phyloP scores from a whole-genome alignment of 2,113 vertebrate species.

The Engystomops pustulosus region DNA sequence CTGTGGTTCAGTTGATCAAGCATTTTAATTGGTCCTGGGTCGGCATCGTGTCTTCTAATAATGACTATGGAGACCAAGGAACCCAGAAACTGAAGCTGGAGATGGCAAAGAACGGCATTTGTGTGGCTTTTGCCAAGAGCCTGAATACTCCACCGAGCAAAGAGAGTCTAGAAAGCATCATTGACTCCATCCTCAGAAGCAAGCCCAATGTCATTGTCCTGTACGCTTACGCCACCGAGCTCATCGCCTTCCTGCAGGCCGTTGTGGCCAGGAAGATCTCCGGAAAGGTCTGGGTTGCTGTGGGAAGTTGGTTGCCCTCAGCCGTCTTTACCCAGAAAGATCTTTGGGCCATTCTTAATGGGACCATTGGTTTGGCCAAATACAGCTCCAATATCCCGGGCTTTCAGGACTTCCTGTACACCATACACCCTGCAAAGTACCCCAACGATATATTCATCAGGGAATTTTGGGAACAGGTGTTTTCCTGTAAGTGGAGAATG shows the following conservation, averaged over 20 bases:
- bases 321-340: slow-evolving; percentile 46
- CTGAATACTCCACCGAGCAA: slow-evolving; percentile 14
- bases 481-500: slow-evolving; percentile 33
- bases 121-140: slow-evolving; percentile 50
- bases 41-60: slow-evolving; percentile 36
- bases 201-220: slow-evolving; percentile 41
- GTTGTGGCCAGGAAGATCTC: neutral
- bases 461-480: slow-evolving; percentile 46
- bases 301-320: slow-evolving; percentile 43
- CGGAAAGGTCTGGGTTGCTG: slow-evolving; percentile 44
- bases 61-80: slow-evolving; percentile 49
- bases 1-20: slow-evolving; percentile 39
- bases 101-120: slow-evolving; percentile 32
- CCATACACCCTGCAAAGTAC: slow-evolving; percentile 31
- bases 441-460: slow-evolving; percentile 50
- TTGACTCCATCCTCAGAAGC: slow-evolving; percentile 25
- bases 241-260: slow-evolving; percentile 37
- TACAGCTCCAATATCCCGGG: slow-evolving; percentile 43
- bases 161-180: slow-evolving; percentile 8
- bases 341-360: slow-evolving; percentile 35
- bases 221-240: slow-evolving; percentile 44
- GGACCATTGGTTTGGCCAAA: slow-evolving; percentile 45
- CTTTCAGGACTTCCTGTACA: slow-evolving; percentile 30
- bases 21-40: slow-evolving; percentile 56
- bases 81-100: slow-evolving; percentile 35